phyloP scores from a whole-genome alignment of 2,888 invertebrate species.

The Drosophila histrio region DNA sequence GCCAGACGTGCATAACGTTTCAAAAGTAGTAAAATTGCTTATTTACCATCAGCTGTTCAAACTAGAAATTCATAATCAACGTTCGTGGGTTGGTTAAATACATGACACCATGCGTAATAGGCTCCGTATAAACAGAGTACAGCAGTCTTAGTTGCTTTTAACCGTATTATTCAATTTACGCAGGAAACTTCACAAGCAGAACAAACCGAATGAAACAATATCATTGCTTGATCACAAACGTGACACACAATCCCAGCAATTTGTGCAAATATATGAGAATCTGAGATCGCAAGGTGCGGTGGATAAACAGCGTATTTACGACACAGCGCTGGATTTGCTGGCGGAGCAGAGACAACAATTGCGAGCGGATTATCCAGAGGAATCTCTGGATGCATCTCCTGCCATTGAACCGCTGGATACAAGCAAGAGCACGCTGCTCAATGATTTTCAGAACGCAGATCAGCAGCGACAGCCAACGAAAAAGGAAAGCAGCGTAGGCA shows the following conservation, averaged over 20 bases:
- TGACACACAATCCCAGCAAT: conserved; percentile 85
- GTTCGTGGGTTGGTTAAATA: too few relatives aligned
- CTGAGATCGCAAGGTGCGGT: conserved; percentile 86
- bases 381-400: conserved; percentile 6
- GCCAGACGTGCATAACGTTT: background rate
- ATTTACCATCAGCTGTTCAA: too few relatives aligned
- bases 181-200: conserved; percentile 88
- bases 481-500: conserved; percentile 50
- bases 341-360: conserved; percentile 73
- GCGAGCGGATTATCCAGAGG: conserved; percentile 39
- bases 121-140: too few relatives aligned
- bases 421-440: conserved; percentile 45
- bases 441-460: conserved; percentile 62
- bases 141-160: too few relatives aligned
- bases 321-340: conserved; percentile 84
- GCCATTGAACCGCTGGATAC: conserved; percentile 3
- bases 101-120: too few relatives aligned
- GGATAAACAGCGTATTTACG: conserved; percentile 85
- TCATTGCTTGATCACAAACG: conserved; percentile 85
- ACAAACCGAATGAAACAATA: conserved; percentile 85
- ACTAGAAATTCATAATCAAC: too few relatives aligned
- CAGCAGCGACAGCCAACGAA: conserved; percentile 23
- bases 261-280: conserved; percentile 87
- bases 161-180: background rate
- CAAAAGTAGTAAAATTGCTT: background rate